Evolutionary conservation across 2,797 vertebrate genomes (phyloP), one percentile per base, ranked within the genome.

Genomic region (Bufotes viridis): DNA sequence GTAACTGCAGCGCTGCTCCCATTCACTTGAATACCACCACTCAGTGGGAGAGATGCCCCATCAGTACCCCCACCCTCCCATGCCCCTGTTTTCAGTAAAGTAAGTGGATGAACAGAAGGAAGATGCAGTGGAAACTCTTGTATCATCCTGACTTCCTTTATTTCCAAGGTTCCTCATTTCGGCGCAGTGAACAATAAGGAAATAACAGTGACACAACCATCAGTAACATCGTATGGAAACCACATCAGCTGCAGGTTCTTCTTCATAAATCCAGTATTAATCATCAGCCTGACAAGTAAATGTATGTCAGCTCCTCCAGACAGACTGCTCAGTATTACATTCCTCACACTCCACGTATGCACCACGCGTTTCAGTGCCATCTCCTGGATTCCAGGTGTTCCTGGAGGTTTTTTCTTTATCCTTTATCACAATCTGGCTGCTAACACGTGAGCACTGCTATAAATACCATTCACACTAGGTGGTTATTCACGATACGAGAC

Each of bases 101-200:
- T 51, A 12, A 10, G 18, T 49, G 4, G 18, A 49, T 20, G 18
- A 60, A 22, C 42, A 51, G 22, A 61, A 85, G 8, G 42, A 63
- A 15, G 34, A 53, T 9, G 20, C 13, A 11, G 15, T 17, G 58
- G 55, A n/a, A 29, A 20, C 18, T 72, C 26, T 75, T 74, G 55
- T 24, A 18, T 57, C 79, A 81, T 24, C 67, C 26, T 1, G 5
- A 75, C 67, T 81, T 81, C 78, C 34, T 61, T 29, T 49, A 53
- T 78, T n/a, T 20, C 7, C 24, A 13, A 2, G 18, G 42, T 81
- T 87, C 85, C 69, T 63, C 34, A 81, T 87, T 87, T 72, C n/a
- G 26, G 18, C 26, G 9, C 22, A 53, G 18, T 0, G 61, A 57
- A 63, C 18, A 22, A 20, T 80, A 24, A 34, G 53, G 42, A 42